Evolutionary conservation across 2,113 vertebrate species (phyloP).

Genomic region (Rana temporaria): DNA sequence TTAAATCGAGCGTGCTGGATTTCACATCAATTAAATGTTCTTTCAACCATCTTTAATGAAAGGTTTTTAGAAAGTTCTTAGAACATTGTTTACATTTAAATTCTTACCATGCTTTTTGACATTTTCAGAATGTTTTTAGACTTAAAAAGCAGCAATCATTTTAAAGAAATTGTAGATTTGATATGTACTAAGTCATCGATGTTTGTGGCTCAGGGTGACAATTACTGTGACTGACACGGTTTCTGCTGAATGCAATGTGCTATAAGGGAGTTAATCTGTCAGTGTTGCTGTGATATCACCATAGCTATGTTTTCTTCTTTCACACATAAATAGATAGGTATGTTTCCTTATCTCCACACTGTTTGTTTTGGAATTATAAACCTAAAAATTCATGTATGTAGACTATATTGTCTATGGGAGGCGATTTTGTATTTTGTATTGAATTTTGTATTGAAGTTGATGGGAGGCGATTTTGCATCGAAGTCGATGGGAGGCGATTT

Average conservation of each 20-base stretch:
- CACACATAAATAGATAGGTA: too few relatives aligned
- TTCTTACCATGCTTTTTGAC: neutral
- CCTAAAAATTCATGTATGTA: too few relatives aligned
- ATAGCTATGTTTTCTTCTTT: too few relatives aligned
- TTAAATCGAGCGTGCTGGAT: neutral
- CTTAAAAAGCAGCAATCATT: neutral
- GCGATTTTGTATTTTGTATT: too few relatives aligned
- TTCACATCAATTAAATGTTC: neutral
- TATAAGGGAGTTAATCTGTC: neutral
- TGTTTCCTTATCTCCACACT: too few relatives aligned
- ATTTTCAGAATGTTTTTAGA: neutral
- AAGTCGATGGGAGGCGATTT: too few relatives aligned
- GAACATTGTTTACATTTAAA: constrained; percentile 1
- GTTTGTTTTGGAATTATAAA: too few relatives aligned
- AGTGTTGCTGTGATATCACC: neutral
- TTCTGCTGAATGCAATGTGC: neutral
- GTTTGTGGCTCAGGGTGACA: neutral
- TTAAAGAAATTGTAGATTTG: neutral
- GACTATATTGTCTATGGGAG: too few relatives aligned
- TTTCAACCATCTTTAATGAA: neutral
- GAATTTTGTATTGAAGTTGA: too few relatives aligned
- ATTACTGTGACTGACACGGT: neutral
- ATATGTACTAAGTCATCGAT: constrained; percentile 12
- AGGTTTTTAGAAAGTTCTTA: neutral
- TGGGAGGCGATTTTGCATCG: too few relatives aligned